A percentile compares a stretch with the other conserved stretches of the same genome.
These are phyloP conservation scores for Forbesichthys papilliferus DNA, from an alignment of 2,113 vertebrate genomes.

Conservation along the genomic window DNA sequence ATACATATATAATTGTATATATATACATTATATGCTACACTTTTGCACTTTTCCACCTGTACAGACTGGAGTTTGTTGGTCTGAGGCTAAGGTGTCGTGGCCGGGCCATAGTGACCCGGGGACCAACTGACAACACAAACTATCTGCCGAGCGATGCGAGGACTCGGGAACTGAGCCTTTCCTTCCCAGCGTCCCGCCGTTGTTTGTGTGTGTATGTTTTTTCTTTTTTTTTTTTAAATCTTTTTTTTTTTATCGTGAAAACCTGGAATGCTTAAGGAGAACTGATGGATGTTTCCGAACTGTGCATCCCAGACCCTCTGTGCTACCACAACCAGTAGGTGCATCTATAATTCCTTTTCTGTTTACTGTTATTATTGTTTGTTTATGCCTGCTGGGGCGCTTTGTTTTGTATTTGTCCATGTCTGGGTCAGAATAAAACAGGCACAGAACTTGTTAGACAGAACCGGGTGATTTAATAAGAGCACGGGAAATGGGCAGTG, in stretches of 20 bases:
- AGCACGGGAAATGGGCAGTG: no score
- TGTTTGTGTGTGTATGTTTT: constrained; percentile 40
- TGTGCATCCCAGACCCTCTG: constrained; percentile 89
- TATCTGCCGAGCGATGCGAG: constrained; percentile 61
- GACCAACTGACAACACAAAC: constrained; percentile 50
- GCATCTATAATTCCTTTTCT: constrained; percentile 40
- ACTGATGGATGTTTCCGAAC: constrained; percentile 95
- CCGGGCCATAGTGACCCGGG: constrained; percentile 14
- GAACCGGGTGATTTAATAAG: not conserved
- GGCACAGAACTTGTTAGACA: not conserved
- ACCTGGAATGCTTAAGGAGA: constrained; percentile 86
- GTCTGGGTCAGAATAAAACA: not conserved
- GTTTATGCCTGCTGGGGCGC: not conserved
- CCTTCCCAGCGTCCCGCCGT: constrained; percentile 39
- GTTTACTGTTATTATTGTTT: not conserved
- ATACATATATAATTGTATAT: no score
- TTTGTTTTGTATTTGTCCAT: not conserved
- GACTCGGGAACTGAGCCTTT: constrained; percentile 56
- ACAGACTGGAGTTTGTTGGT: constrained; percentile 58
- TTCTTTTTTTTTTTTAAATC: constrained; percentile 16
- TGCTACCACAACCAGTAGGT: constrained; percentile 95
- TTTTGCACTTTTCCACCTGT: constrained; percentile 1
- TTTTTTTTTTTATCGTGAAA: constrained; percentile 43
- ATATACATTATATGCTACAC: no score
- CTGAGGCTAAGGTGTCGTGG: constrained; percentile 28